Evolutionary conservation across 2,797 vertebrate species (phyloP).

Genomic region (Pseudochirops corinnae): DNA sequence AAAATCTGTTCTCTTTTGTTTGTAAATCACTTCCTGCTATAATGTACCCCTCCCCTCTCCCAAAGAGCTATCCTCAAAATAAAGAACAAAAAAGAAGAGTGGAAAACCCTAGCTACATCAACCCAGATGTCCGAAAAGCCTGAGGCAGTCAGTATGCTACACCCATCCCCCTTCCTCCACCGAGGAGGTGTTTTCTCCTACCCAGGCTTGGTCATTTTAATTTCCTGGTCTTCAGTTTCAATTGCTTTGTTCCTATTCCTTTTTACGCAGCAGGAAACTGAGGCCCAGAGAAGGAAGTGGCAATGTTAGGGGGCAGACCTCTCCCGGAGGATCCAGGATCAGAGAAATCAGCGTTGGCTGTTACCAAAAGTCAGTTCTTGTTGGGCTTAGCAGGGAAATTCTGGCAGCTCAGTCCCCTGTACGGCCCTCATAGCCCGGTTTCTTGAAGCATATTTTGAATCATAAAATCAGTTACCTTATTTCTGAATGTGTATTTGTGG

Average conservation of each 20-base stretch:
- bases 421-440: fast-evolving
- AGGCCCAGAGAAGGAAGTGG: not conserved
- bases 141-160: no score
- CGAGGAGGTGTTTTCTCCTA: not conserved
- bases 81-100: not conserved
- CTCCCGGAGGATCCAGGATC: no score
- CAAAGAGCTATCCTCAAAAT: not conserved
- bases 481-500: not conserved
- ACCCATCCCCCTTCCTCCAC: no score
- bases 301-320: not conserved
- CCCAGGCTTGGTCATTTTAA: not conserved
- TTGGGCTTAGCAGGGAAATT: no score
- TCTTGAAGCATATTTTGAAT: not conserved
- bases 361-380: not conserved
- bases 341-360: not conserved
- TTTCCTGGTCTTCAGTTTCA: not conserved
- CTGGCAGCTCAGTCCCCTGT: not conserved
- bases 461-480: not conserved
- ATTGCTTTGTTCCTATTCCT: not conserved
- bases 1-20: not conserved
- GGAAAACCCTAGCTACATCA: no score
- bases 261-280: not conserved
- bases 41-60: not conserved
- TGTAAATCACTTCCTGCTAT: not conserved
- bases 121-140: no score